Evolutionary conservation across 2,888 invertebrate genomes (phyloP).

Genomic region (Chirona hameri): DNA sequence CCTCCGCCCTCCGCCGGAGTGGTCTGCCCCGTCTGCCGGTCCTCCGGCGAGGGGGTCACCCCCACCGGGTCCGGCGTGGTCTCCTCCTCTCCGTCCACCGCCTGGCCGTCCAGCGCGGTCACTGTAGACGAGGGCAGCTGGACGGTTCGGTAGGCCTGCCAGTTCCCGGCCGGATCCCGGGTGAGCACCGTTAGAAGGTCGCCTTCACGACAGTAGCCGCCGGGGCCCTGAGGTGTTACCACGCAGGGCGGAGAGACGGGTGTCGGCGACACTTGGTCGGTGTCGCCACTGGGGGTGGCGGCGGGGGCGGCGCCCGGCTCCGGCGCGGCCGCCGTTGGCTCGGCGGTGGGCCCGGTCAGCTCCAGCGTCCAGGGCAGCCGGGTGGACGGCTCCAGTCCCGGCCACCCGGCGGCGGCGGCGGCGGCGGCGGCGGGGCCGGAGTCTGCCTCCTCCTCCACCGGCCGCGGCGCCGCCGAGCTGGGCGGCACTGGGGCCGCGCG

Average conservation of each 20-base stretch:
- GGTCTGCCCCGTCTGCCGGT: not conserved
- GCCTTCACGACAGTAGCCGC: constrained; percentile 11
- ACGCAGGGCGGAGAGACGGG: not conserved
- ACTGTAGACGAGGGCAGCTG: not conserved
- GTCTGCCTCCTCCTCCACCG: too few relatives aligned
- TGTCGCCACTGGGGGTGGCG: not conserved
- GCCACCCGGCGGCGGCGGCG: not conserved
- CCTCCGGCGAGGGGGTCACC: not conserved
- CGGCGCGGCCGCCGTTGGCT: not conserved
- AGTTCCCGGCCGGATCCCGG: not conserved
- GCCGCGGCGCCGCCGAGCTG: not conserved
- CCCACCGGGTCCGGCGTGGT: not conserved
- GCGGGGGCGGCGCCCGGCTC: too few relatives aligned
- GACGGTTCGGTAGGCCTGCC: not conserved
- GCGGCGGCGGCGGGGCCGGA: not conserved
- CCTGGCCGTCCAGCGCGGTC: not conserved
- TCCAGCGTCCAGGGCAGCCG: not conserved
- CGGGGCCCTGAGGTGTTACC: constrained; percentile 2
- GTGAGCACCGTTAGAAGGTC: constrained; percentile 7
- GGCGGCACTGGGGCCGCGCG: not conserved
- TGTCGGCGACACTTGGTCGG: not conserved
- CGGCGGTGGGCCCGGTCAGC: not conserved
- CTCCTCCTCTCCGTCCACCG: not conserved
- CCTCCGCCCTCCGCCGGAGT: not conserved
- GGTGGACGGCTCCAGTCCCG: not conserved